phyloP scores from a whole-genome alignment of 2,888 invertebrate species.

The Catocala fraxini region DNA sequence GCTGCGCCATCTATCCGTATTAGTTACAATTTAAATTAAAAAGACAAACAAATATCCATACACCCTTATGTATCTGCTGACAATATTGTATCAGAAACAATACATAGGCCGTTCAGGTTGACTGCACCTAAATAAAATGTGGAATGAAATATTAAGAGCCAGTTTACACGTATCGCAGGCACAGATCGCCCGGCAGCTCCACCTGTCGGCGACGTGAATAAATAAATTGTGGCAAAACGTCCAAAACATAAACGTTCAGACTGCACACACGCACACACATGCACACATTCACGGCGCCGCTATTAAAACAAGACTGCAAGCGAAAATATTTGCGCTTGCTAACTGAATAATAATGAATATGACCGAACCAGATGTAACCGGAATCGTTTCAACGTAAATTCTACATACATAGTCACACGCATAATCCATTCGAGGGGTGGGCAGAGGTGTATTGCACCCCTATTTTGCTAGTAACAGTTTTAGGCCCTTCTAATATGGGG shows the following conservation, averaged over 20 bases:
- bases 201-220: constrained; percentile 77
- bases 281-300: constrained; percentile 42
- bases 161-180: constrained; percentile 75
- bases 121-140: constrained; percentile 70
- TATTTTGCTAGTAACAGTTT: too few relatives aligned
- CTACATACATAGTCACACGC: constrained; percentile 13
- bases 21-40: too few relatives aligned
- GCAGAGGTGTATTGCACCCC: too few relatives aligned
- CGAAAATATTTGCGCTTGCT: constrained; percentile 71
- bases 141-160: constrained; percentile 76
- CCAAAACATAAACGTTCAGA: constrained; percentile 35
- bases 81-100: constrained; percentile 38
- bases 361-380: constrained; percentile 56
- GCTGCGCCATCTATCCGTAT: too few relatives aligned
- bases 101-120: constrained; percentile 55
- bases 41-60: too few relatives aligned
- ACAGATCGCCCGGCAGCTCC: constrained; percentile 70
- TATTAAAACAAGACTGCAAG: constrained; percentile 56
- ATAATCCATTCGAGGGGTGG: too few relatives aligned
- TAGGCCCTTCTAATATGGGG: too few relatives aligned
- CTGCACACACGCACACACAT: constrained; percentile 40
- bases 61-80: too few relatives aligned
- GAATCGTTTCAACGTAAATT: constrained; percentile 56
- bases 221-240: constrained; percentile 67
- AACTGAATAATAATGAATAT: constrained; percentile 73